phyloP scores from a whole-genome alignment of 2,797 vertebrate genomes.

The Ptychadena robeensis region DNA sequence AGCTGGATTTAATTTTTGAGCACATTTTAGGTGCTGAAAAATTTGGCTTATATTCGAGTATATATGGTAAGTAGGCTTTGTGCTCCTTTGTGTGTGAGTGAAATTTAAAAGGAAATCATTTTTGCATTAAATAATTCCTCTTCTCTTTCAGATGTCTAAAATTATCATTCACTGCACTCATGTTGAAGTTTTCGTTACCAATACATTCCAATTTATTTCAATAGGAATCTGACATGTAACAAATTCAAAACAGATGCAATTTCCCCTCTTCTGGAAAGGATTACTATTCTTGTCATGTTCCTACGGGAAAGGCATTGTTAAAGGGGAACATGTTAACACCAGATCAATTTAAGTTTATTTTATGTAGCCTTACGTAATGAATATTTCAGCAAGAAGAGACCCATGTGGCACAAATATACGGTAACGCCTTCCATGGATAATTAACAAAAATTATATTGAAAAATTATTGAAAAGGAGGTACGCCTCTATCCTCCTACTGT shows the following conservation, averaged over 20 bases:
- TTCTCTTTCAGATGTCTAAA: not conserved
- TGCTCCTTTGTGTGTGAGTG: too few relatives aligned
- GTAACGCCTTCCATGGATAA: not conserved
- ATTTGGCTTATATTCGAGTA: too few relatives aligned
- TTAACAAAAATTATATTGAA: too few relatives aligned
- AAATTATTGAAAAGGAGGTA: too few relatives aligned
- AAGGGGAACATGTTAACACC: constrained; percentile 13
- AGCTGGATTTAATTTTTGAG: too few relatives aligned
- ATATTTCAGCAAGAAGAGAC: constrained; percentile 15
- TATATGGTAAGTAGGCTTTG: too few relatives aligned
- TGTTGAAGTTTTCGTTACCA: constrained; percentile 35
- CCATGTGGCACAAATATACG: not conserved
- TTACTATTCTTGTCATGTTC: constrained; percentile 23
- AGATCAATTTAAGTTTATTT: constrained; percentile 48
- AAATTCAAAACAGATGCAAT: constrained; percentile 46
- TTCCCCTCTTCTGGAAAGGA: constrained; percentile 40
- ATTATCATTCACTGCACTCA: not conserved
- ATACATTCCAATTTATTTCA: constrained; percentile 33
- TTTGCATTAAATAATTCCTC: not conserved
- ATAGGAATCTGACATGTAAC: constrained; percentile 27
- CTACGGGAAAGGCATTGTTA: constrained; percentile 36
- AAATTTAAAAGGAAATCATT: too few relatives aligned
- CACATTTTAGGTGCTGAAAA: too few relatives aligned
- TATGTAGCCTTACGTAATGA: constrained; percentile 19
- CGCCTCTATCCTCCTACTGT: too few relatives aligned